Conservation (phyloP, 2,113 vertebrate genomes). For the Nycticorax nycticorax region DNA sequence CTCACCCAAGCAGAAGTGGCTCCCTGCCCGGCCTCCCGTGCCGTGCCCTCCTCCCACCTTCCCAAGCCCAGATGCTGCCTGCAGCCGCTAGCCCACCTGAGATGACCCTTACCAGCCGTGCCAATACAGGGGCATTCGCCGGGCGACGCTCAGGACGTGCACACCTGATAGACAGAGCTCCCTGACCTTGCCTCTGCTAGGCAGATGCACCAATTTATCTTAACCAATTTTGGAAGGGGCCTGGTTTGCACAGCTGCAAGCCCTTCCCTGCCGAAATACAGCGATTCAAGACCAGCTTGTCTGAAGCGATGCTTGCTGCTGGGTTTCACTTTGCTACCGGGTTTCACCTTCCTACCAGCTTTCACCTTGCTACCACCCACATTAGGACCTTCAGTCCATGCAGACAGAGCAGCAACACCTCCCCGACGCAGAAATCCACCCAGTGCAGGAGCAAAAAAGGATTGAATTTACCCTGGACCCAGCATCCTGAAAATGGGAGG, state of each 20-base stretch:
- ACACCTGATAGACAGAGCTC: neutral
- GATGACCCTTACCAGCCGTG: neutral
- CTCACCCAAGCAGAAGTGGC: neutral
- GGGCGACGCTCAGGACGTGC: neutral
- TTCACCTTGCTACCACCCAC: neutral
- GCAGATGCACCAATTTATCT: neutral
- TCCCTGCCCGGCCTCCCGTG: neutral
- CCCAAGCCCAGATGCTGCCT: neutral
- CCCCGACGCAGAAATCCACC: neutral
- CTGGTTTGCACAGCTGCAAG: neutral
- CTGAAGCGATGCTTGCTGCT: neutral
- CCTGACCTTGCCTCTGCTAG: neutral
- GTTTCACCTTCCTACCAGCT: neutral
- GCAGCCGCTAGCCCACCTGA: neutral
- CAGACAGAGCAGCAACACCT: neutral
- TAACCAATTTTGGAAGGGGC: neutral
- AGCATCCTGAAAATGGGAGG: neutral
- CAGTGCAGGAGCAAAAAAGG: neutral
- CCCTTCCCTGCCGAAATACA: neutral
- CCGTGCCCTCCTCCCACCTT: neutral
- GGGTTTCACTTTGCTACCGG: neutral
- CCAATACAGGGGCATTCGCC: fast-evolving
- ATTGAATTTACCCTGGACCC: neutral
- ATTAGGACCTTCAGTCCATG: neutral
- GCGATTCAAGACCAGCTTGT: neutral